phyloP scores from a whole-genome alignment of 2,113 vertebrate genomes.

The Phrynocephalus versicolor region DNA sequence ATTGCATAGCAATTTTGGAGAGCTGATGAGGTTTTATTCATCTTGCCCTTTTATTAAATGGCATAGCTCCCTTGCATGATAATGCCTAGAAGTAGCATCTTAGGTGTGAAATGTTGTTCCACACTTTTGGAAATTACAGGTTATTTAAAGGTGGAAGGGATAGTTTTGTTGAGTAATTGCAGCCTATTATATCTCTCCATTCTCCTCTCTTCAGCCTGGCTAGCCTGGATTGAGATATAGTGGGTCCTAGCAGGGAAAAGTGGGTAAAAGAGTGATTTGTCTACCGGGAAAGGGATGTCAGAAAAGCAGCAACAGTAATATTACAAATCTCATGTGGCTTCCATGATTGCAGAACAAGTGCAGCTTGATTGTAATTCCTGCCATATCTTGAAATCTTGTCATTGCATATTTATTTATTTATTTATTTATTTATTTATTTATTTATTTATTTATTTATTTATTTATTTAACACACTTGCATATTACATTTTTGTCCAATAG shows the following conservation, averaged over 20 bases:
- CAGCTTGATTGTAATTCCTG: neutral
- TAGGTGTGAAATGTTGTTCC: conserved; percentile 51
- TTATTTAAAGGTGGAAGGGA: conserved; percentile 23
- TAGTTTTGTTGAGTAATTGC: conserved; percentile 42
- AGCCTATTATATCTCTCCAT: neutral
- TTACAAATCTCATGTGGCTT: neutral
- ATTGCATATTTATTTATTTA: neutral
- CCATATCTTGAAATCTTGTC: neutral
- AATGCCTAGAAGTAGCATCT: conserved; percentile 64
- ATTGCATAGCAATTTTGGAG: conserved; percentile 57
- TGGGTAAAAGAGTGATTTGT: neutral
- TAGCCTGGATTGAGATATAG: conserved; percentile 12
- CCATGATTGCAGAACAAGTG: neutral
- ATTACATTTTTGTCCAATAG: too few relatives aligned
- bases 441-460: too few relatives aligned
- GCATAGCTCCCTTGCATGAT: conserved; percentile 49
- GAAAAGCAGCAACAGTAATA: neutral
- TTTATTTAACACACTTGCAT: neutral
- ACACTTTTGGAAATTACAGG: conserved; percentile 48
- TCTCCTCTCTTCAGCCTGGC: neutral
- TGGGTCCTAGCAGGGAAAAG: too few relatives aligned
- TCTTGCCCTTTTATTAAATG: conserved; percentile 26
- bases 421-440: too few relatives aligned
- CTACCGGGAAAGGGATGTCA: neutral
- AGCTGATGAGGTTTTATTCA: conserved; percentile 19